phyloP scores from a whole-genome alignment of 2,888 invertebrate genomes.

The Xestia rhomboidea region DNA sequence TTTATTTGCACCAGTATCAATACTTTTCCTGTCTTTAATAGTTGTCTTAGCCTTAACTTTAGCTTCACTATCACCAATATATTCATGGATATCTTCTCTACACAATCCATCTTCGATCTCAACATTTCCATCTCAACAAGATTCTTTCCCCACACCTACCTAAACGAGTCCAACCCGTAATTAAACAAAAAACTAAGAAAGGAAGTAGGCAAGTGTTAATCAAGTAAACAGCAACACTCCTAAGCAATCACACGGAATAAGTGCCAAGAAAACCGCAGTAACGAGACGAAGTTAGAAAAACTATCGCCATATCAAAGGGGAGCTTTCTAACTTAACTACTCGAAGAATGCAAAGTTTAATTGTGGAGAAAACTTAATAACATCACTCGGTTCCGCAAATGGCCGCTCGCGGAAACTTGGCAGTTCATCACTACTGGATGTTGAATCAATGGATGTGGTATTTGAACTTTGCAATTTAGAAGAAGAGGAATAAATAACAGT shows the following conservation, averaged over 20 bases:
- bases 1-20: constrained; percentile 2
- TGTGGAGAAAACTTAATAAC: constrained; percentile 85
- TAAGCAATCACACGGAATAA: constrained; percentile 58
- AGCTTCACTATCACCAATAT: background rate
- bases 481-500: background rate
- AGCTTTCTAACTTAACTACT: constrained; percentile 73
- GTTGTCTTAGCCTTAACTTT: background rate
- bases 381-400: constrained; percentile 72
- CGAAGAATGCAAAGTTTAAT: constrained; percentile 79
- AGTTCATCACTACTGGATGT: constrained; percentile 48
- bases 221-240: constrained; percentile 50
- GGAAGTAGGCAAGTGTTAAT: constrained; percentile 54
- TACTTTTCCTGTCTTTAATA: background rate
- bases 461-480: background rate
- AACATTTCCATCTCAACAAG: background rate
- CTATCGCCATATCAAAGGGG: constrained; percentile 60
- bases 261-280: constrained; percentile 61
- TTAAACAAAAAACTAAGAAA: constrained; percentile 39
- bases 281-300: constrained; percentile 57
- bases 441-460: constrained; percentile 60
- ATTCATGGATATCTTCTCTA: too few relatives aligned
- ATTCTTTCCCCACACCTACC: background rate
- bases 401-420: constrained; percentile 69
- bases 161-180: constrained; percentile 14
- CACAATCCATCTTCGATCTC: background rate